Evolutionary conservation across 1,140 invertebrate species (phyloP).

Genomic region (Dinoponera quadriceps): DNA sequence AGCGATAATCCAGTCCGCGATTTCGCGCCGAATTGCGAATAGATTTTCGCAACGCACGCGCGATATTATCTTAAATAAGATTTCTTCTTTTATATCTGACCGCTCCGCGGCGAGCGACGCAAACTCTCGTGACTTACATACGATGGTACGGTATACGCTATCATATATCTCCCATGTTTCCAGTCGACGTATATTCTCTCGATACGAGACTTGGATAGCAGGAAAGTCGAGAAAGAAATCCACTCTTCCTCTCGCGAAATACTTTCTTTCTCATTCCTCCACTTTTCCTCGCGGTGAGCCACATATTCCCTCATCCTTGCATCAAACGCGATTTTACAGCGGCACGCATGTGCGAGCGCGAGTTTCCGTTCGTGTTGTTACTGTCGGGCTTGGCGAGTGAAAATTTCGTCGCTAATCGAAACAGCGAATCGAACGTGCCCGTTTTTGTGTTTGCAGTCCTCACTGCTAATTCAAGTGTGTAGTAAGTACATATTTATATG

Average conservation of each 20-base stretch:
- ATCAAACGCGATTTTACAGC: conserved; percentile 1
- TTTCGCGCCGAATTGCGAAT: no score
- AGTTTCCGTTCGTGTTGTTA: not conserved
- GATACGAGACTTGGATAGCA: conserved; percentile 24
- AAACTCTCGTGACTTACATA: not conserved
- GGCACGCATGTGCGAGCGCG: not conserved
- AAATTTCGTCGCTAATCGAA: no score
- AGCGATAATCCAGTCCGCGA: no score
- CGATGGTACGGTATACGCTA: not conserved
- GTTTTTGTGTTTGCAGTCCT: no score
- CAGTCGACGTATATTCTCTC: conserved; percentile 23
- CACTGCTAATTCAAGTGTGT: no score
- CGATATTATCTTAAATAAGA: no score
- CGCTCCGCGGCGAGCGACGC: not conserved
- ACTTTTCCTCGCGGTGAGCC: conserved; percentile 21
- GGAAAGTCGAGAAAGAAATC: conserved; percentile 24
- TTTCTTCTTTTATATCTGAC: no score
- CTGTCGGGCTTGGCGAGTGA: not conserved
- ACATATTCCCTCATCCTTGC: conserved; percentile 33
- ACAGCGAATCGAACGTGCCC: no score
- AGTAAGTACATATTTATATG: no score
- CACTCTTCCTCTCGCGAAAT: conserved; percentile 37
- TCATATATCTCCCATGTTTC: conserved; percentile 4
- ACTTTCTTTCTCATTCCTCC: conserved; percentile 38
- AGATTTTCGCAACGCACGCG: no score